Percentiles rank a stretch among this genome's conserved stretches.
These are phyloP conservation scores for Dascyllus trimaculatus DNA, from an alignment of 2,113 vertebrate species.

Conservation along the genomic window DNA sequence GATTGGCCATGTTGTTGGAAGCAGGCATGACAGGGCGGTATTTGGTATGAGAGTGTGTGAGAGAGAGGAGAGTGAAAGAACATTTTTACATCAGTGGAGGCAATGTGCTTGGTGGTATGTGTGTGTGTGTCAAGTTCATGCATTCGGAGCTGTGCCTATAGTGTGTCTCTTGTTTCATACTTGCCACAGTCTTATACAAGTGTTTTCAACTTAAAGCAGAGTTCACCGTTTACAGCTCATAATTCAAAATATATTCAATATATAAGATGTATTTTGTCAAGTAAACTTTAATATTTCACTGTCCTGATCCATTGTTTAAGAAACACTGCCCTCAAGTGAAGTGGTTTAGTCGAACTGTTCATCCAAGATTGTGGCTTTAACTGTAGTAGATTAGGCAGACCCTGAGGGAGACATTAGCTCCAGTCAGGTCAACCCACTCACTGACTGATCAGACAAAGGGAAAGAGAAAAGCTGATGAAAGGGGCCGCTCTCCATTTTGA, in stretches of 20 bases:
- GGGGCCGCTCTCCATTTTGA: conserved; percentile 11
- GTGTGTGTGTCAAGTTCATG: conserved; percentile 6
- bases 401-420: conserved; percentile 41
- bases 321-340: conserved; percentile 70
- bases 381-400: conserved; percentile 29
- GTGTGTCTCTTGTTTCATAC: conserved; percentile 12
- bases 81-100: conserved; percentile 22
- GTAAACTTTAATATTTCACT: conserved; percentile 13
- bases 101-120: conserved; percentile 1
- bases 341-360: conserved; percentile 48
- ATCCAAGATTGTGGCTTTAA: conserved; percentile 38
- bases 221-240: conserved; percentile 28
- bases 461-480: conserved; percentile 40
- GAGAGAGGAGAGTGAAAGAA: conserved; percentile 6
- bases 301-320: conserved; percentile 45
- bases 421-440: conserved; percentile 44
- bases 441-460: conserved; percentile 28
- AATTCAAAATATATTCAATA: conserved; percentile 22
- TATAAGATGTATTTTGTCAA: conserved; percentile 1
- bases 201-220: conserved; percentile 1
- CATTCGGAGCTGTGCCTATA: background rate
- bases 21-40: conserved; percentile 64
- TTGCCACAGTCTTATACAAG: background rate
- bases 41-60: conserved; percentile 30
- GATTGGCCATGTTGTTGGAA: conserved; percentile 72